A percentile compares a stretch with the other conserved stretches of the same genome.
phyloP scores from a whole-genome alignment of 1,140 invertebrate genomes.

The Proales similis region DNA sequence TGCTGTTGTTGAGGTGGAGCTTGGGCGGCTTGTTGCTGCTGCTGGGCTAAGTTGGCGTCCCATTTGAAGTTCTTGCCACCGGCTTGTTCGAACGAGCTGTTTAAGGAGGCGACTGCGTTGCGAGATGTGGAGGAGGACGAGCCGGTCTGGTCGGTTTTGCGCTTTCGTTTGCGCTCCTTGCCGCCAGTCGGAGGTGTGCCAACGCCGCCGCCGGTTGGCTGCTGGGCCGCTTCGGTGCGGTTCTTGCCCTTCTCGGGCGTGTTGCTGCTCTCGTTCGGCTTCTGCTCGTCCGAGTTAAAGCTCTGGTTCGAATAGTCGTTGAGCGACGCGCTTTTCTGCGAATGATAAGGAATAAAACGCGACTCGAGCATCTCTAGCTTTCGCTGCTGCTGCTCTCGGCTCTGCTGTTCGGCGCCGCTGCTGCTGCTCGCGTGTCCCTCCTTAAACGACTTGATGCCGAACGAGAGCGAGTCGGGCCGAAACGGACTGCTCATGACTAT shows the following conservation, averaged over 20 bases:
- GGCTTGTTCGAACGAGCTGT: too few species aligned
- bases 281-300: slow-evolving; percentile 32
- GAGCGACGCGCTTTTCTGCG: slow-evolving; percentile 14
- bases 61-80: slow-evolving; percentile 35
- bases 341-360: slow-evolving; percentile 11
- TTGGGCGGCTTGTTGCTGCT: too few species aligned
- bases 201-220: slow-evolving; percentile 17
- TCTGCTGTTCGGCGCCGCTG: too few species aligned
- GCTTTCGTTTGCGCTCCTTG: slow-evolving; percentile 35
- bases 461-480: too few species aligned
- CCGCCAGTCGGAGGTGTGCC: background rate
- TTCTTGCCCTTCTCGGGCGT: slow-evolving; percentile 32
- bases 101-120: slow-evolving; percentile 1
- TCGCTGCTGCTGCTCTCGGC: slow-evolving; percentile 33
- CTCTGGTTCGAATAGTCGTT: slow-evolving; percentile 37
- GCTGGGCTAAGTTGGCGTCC: too few species aligned
- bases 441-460: too few species aligned
- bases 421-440: too few species aligned
- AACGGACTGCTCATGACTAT: too few species aligned
- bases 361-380: slow-evolving; percentile 37
- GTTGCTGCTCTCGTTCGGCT: slow-evolving; percentile 31
- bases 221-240: slow-evolving; percentile 22
- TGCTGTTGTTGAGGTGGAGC: too few species aligned
- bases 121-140: background rate
- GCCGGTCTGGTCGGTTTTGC: slow-evolving; percentile 19